Evolutionary conservation across 30 jellyfish, hydroid and myxozoan species (phyloP), one percentile per base, ranked within the genome.

Genomic region (Cassiopea andromeda): DNA sequence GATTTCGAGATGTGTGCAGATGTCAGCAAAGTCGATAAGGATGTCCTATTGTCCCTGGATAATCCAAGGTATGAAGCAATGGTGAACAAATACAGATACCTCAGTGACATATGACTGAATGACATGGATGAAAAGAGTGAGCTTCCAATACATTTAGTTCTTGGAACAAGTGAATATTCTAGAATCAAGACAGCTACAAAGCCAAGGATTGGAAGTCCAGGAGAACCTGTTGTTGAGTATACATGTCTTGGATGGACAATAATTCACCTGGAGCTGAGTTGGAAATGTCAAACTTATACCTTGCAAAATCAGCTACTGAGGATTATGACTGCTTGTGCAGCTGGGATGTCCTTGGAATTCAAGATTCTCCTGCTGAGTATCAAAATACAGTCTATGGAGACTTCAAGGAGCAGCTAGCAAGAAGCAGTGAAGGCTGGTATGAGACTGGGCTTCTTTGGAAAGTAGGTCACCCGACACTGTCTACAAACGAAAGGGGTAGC

Each of bases 371-470:
- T 46, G 48, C 64, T 59, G 78, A 48, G 81, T 54, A 70, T 38
- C 54, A 61, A 61, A 64, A 60, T 19, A 10, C 91, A 77, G 96
- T 94, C 46, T 84, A 89, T 79, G 85, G 90, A 72, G 92, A 94
- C 68, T 86, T 85, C 88, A 94, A 81, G 68, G 92, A 81, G 70
- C 98, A 93, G 75, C 88, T 87, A 49, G 46, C 60, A 17, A 87
- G 77, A 17, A 74, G 89, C 57, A 58, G 49, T 3, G 89, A 89
- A 2, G 97, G 89, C 46, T 60, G 97, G 83, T 91, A 84, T 71
- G 92, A 91, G 77, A 84, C 97, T 38, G 81, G 83, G 27, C 71
- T 82, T 16, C n/a, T 58, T 44, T 81, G 93, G 91, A 80, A 54
- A 54, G 64, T 54, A 54, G 64, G 60, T 46, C 90, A 81, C 67